Percentiles rank a stretch among this genome's conserved stretches.
Conservation (phyloP, 2,113 vertebrate genomes). For the Epinephelus cyanopodus region DNA sequence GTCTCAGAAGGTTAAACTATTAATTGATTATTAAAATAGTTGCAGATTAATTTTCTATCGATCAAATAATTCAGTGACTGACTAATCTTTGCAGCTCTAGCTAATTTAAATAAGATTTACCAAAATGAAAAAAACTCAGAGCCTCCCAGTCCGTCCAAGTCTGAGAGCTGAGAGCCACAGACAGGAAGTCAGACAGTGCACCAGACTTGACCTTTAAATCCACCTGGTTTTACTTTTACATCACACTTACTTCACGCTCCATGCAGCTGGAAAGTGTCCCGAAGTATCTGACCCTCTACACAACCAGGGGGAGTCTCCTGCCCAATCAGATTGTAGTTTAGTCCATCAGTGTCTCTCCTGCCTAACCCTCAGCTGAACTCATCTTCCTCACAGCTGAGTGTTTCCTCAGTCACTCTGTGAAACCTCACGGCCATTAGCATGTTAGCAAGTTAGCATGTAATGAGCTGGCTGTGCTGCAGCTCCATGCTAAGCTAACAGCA, state of each 20-base stretch:
- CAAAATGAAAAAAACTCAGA: too few species aligned
- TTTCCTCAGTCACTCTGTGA: too few species aligned
- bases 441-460: slow-evolving; percentile 20
- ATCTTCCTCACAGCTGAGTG: not conserved
- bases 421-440: not conserved
- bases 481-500: slow-evolving; percentile 38
- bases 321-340: not conserved
- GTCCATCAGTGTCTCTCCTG: not conserved
- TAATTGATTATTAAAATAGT: too few species aligned
- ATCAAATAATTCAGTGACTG: too few species aligned
- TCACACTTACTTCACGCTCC: not conserved
- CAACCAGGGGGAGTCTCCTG: not conserved
- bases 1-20: too few species aligned
- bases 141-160: too few species aligned
- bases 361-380: not conserved
- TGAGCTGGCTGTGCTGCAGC: not conserved
- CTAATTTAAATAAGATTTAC: too few species aligned
- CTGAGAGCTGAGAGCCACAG: not conserved
- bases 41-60: too few species aligned
- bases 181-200: not conserved
- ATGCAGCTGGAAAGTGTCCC: not conserved
- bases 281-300: too few species aligned
- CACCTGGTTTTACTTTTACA: not conserved
- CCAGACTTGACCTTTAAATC: not conserved
- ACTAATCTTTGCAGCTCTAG: too few species aligned